Evolutionary conservation across 2,113 vertebrate genomes (phyloP).

Genomic region (Dipodomys ordii): DNA sequence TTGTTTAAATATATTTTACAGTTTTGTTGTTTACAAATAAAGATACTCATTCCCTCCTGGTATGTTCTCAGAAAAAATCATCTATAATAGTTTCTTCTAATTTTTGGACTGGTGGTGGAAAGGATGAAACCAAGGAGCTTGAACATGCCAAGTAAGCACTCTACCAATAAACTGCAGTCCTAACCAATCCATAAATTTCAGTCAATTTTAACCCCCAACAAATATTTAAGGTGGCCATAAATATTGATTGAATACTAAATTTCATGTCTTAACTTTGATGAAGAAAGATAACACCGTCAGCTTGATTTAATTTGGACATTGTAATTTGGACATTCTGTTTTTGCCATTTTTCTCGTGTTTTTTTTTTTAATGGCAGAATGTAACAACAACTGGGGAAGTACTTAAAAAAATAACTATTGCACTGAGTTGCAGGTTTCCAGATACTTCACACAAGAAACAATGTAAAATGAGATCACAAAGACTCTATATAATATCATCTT

Average conservation of each 20-base stretch:
- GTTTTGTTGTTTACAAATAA: background rate
- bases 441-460: background rate
- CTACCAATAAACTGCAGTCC: no score
- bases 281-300: background rate
- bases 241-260: constrained; percentile 40
- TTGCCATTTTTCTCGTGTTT: background rate
- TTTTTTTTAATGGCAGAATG: background rate
- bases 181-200: background rate
- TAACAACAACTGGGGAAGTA: background rate
- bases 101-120: no score
- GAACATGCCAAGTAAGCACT: no score
- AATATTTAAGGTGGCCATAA: constrained; percentile 42
- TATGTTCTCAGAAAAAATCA: background rate
- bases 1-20: no score
- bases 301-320: background rate
- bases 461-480: background rate
- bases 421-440: background rate
- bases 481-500: background rate
- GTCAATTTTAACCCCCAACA: constrained; percentile 2
- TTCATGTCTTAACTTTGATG: constrained; percentile 13
- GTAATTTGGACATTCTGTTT: background rate
- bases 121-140: no score
- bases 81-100: constrained; percentile 47
- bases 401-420: background rate
- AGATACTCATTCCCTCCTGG: constrained; percentile 1